Conservation (phyloP, 2,888 invertebrate genomes). For the Xylota segnis region DNA sequence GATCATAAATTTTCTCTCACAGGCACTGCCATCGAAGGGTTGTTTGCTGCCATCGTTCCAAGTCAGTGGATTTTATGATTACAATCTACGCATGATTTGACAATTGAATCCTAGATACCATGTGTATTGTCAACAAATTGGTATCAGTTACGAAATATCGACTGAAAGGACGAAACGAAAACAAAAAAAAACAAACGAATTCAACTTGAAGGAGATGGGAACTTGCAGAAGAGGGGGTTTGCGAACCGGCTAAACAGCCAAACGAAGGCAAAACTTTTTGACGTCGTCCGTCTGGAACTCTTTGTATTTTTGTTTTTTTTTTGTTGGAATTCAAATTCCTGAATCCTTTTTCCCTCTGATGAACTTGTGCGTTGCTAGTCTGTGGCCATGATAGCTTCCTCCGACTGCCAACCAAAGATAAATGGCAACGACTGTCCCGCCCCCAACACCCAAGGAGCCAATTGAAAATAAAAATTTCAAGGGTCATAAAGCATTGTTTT, state of each 20-base stretch:
- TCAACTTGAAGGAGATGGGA: background rate
- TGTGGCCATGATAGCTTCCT: background rate
- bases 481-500: constrained; percentile 76
- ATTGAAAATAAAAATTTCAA: constrained; percentile 77
- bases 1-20: constrained; percentile 65
- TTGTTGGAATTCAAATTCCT: constrained; percentile 60
- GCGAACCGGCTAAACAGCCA: constrained; percentile 1
- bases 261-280: constrained; percentile 63
- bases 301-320: constrained; percentile 5
- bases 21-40: constrained; percentile 70
- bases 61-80: constrained; percentile 78
- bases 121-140: constrained; percentile 79
- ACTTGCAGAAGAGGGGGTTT: background rate
- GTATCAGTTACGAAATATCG: constrained; percentile 77
- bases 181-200: background rate
- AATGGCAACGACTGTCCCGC: constrained; percentile 57
- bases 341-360: constrained; percentile 55
- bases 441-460: constrained; percentile 63
- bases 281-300: constrained; percentile 65
- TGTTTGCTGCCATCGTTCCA: constrained; percentile 78
- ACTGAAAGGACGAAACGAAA: constrained; percentile 9
- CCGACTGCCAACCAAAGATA: constrained; percentile 40
- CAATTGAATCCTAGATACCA: constrained; percentile 79
- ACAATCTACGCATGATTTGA: constrained; percentile 80
- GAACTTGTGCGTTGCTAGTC: constrained; percentile 55